Evolutionary conservation across 2,888 invertebrate genomes (phyloP).

Genomic region (Luperina testacea): DNA sequence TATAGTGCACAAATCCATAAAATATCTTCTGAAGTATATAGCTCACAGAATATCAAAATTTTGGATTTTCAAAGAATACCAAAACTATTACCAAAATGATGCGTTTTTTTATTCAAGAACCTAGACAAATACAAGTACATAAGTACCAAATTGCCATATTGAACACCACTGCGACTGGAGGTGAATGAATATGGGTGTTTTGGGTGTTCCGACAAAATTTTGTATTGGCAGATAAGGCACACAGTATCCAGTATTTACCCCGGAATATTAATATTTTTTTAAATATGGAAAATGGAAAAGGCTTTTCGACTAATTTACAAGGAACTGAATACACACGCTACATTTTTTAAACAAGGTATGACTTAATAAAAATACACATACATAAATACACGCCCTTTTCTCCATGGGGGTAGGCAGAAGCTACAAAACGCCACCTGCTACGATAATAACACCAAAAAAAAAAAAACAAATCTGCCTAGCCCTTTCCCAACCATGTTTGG

Average conservation of each 20-base stretch:
- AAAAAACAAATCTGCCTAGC: too few relatives aligned
- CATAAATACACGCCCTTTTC: background rate
- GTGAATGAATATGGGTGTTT: too few relatives aligned
- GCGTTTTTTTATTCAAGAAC: background rate
- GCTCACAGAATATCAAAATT: too few relatives aligned
- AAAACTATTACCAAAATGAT: background rate
- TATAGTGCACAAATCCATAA: too few relatives aligned
- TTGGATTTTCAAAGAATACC: too few relatives aligned
- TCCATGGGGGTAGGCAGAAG: background rate
- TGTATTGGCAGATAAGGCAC: background rate
- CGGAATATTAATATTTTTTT: background rate
- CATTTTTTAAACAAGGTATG: background rate
- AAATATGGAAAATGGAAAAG: too few relatives aligned
- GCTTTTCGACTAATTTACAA: background rate
- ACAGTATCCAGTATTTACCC: too few relatives aligned
- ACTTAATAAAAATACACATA: constrained; percentile 4
- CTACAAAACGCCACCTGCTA: background rate
- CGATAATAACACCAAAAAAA: too few relatives aligned
- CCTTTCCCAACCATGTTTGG: too few relatives aligned
- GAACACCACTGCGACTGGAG: background rate
- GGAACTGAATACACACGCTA: background rate
- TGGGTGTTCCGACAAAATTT: background rate
- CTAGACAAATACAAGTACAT: background rate
- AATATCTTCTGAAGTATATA: too few relatives aligned
- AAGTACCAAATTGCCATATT: background rate